Conservation (phyloP, 2,888 invertebrate genomes). For the Apamea crenata region DNA sequence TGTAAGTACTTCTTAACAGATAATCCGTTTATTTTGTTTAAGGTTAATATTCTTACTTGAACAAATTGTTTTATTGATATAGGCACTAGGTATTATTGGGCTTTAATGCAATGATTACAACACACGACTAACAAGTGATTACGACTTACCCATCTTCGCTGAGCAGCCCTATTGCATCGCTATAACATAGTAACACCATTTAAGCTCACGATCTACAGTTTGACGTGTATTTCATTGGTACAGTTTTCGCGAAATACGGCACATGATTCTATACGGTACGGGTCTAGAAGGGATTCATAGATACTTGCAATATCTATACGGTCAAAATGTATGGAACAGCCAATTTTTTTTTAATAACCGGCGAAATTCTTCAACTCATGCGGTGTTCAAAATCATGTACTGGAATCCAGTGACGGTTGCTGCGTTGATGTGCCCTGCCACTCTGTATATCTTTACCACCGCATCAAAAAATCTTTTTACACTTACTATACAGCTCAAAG, state of each 20-base stretch:
- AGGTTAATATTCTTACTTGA: neutral
- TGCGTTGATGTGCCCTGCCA: neutral
- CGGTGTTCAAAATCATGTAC: neutral
- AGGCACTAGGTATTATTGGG: neutral
- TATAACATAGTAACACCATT: neutral
- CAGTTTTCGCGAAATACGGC: no score
- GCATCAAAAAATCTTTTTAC: neutral
- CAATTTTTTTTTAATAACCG: neutral
- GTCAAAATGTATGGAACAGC: no score
- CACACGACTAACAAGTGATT: neutral
- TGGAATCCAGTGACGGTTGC: accelerated
- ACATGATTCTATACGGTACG: no score
- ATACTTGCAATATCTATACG: no score
- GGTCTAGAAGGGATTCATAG: no score
- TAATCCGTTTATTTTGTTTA: neutral
- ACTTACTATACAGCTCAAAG: constrained; percentile 5
- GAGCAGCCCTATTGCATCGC: neutral
- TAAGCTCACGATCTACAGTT: no score
- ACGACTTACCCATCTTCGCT: neutral
- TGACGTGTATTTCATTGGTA: no score
- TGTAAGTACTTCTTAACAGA: neutral
- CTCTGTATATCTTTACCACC: neutral
- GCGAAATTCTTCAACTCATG: neutral
- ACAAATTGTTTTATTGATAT: neutral
- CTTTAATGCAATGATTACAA: neutral